phyloP scores from a whole-genome alignment of 2,888 invertebrate species.

The Mayetiola destructor region DNA sequence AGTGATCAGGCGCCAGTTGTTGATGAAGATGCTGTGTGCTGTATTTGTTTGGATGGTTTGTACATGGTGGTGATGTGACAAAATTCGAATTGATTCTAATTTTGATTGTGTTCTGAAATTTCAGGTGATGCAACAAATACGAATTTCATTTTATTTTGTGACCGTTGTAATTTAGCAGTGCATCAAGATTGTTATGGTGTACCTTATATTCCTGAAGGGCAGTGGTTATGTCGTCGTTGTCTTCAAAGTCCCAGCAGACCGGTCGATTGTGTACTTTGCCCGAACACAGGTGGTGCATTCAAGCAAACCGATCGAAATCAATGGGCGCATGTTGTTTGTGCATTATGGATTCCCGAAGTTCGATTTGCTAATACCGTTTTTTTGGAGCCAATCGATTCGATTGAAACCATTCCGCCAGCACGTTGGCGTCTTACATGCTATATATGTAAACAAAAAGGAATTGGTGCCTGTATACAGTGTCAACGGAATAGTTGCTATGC shows the following conservation, averaged over 20 bases:
- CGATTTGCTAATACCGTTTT: constrained; percentile 96
- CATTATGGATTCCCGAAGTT: constrained; percentile 97
- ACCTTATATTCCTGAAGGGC: constrained; percentile 92
- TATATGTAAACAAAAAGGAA: constrained; percentile 84
- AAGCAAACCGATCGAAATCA: constrained; percentile 90
- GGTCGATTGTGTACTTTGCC: constrained; percentile 95
- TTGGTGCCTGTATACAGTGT: constrained; percentile 96
- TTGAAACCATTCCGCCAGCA: constrained; percentile 88
- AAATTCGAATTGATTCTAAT: not conserved
- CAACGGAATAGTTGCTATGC: constrained; percentile 92
- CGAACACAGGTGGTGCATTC: constrained; percentile 95
- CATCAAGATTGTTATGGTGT: constrained; percentile 99
- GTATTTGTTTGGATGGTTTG: constrained; percentile 97
- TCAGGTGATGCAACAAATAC: constrained; percentile 71
- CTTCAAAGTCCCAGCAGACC: constrained; percentile 90
- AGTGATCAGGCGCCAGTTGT: constrained; percentile 63
- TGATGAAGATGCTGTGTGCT: constrained; percentile 96
- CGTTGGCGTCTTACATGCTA: constrained; percentile 94
- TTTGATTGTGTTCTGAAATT: not conserved
- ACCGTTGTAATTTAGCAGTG: constrained; percentile 95
- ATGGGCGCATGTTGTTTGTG: constrained; percentile 99
- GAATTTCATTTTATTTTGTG: constrained; percentile 97
- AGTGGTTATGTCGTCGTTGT: constrained; percentile 94
- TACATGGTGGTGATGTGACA: not conserved
- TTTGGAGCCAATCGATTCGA: constrained; percentile 94